These are phyloP conservation scores for Pogonocichla stellata DNA, from an alignment of 2,113 vertebrate genomes.

Conservation along the genomic window DNA sequence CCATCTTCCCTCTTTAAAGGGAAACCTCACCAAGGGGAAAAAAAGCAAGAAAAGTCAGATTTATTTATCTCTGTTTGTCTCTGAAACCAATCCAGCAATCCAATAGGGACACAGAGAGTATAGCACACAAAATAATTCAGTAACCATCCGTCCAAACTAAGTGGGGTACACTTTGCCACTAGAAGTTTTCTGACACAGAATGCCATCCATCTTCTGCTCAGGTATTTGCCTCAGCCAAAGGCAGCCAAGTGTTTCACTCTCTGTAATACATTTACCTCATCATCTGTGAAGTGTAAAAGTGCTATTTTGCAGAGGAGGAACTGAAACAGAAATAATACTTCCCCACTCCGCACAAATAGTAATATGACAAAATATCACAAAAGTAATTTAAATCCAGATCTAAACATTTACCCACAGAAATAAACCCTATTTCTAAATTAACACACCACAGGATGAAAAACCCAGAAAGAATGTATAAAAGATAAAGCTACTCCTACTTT, in stretches of 20 bases:
- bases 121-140: background rate
- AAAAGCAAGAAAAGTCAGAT: background rate
- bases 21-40: background rate
- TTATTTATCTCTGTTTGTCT: background rate
- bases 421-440: background rate
- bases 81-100: background rate
- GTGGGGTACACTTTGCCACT: rapidly evolving
- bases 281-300: background rate
- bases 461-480: background rate
- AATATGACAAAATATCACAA: background rate
- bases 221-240: background rate
- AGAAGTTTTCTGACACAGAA: background rate
- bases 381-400: background rate
- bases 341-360: background rate
- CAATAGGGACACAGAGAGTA: background rate
- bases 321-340: background rate
- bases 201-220: background rate
- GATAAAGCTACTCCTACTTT: background rate
- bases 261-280: background rate
- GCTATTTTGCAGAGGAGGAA: background rate
- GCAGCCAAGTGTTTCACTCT: background rate
- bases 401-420: background rate
- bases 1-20: background rate
- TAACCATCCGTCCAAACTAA: background rate
- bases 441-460: background rate